Evolutionary conservation across 2,113 vertebrate genomes (phyloP).

Genomic region (Callipepla californica): DNA sequence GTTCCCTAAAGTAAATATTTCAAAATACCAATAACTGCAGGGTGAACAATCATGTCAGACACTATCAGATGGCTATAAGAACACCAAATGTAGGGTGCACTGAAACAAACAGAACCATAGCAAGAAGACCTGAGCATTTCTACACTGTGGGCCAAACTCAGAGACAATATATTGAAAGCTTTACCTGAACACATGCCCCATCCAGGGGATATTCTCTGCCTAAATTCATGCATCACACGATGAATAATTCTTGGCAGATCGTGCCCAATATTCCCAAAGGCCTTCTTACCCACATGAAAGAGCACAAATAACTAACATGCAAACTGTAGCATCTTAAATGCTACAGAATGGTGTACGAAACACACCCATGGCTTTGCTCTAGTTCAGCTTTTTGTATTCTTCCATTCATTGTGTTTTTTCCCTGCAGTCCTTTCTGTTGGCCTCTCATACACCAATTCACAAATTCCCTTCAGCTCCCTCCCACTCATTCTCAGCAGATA

Average conservation of each 20-base stretch:
- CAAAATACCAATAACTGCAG: background rate
- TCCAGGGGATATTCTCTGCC: background rate
- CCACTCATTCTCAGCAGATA: background rate
- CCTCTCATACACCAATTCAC: background rate
- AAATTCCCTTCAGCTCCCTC: background rate
- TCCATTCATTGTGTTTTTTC: background rate
- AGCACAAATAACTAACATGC: background rate
- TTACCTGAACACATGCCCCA: background rate
- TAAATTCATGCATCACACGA: slow-evolving; percentile 1
- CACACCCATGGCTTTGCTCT: background rate
- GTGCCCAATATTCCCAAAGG: background rate
- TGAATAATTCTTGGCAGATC: background rate
- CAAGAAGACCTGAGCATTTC: background rate
- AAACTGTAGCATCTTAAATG: background rate
- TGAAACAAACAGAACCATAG: background rate
- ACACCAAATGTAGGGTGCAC: fast-evolving
- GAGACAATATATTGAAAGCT: background rate
- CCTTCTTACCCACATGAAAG: background rate
- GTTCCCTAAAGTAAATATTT: background rate
- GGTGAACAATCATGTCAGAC: background rate
- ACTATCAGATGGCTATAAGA: background rate
- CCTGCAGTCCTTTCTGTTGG: background rate
- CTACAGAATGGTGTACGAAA: background rate
- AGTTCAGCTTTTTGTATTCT: background rate
- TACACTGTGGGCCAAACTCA: background rate